These are phyloP conservation scores for Nebria ingens DNA, from an alignment of 1,140 invertebrate genomes.

Conservation along the genomic window DNA sequence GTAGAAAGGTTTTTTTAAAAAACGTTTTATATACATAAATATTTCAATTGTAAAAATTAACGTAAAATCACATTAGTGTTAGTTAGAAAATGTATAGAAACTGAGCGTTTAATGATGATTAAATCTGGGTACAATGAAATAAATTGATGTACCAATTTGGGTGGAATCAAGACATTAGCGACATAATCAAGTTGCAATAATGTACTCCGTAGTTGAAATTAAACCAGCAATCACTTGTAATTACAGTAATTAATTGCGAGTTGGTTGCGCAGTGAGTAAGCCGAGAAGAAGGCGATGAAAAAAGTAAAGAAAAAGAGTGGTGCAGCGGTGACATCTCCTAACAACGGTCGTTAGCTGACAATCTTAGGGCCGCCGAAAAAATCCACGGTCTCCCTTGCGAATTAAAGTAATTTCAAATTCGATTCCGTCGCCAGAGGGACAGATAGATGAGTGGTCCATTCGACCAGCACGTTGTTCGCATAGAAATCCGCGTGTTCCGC, in stretches of 20 bases:
- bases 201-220: too few species aligned
- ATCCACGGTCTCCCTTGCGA: constrained; percentile 31
- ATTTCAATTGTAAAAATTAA: too few species aligned
- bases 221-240: neutral
- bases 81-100: too few species aligned
- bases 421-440: constrained; percentile 34
- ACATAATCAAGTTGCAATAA: too few species aligned
- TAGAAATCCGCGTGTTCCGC: constrained; percentile 23
- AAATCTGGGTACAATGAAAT: too few species aligned
- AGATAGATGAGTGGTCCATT: constrained; percentile 34
- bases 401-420: constrained; percentile 37
- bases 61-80: too few species aligned
- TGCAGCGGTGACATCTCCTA: constrained; percentile 17
- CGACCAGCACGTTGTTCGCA: constrained; percentile 27
- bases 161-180: too few species aligned
- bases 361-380: constrained; percentile 27
- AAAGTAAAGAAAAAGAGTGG: neutral
- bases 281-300: neutral
- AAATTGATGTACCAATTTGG: too few species aligned
- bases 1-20: too few species aligned
- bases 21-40: too few species aligned
- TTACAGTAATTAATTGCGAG: neutral
- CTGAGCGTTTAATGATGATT: too few species aligned
- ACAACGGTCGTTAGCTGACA: constrained; percentile 30
- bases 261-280: too few species aligned